Conservation (phyloP, 1,140 invertebrate genomes). For the Leucophenga varia region DNA sequence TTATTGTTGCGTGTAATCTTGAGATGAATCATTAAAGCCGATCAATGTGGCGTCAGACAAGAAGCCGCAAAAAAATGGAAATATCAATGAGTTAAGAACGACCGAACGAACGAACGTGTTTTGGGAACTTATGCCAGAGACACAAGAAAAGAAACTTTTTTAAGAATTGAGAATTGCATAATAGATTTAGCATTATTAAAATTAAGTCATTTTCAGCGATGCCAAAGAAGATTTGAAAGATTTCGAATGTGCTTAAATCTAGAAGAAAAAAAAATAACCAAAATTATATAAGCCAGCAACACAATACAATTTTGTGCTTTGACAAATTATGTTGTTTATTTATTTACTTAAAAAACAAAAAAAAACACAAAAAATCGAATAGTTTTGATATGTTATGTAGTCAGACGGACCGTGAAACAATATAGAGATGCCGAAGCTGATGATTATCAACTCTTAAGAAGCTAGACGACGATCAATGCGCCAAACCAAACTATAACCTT, state of each 20-base stretch:
- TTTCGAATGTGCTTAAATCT: conserved; percentile 28
- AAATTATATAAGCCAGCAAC: background rate
- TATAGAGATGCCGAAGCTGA: background rate
- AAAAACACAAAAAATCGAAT: too few species aligned
- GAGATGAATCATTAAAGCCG: conserved; percentile 42
- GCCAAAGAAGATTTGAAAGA: conserved; percentile 49
- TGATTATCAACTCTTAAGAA: conserved; percentile 35
- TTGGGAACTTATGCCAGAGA: too few species aligned
- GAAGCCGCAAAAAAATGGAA: conserved; percentile 32
- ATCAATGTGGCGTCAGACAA: conserved; percentile 32
- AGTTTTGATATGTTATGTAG: too few species aligned
- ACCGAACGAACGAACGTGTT: background rate
- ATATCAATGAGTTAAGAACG: conserved; percentile 15
- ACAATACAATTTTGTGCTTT: too few species aligned
- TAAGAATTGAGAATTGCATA: too few species aligned
- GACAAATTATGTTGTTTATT: too few species aligned
- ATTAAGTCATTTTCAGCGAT: conserved; percentile 22
- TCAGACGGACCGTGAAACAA: too few species aligned
- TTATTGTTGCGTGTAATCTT: conserved; percentile 27
- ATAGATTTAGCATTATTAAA: background rate
- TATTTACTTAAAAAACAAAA: too few species aligned
- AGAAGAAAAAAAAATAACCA: background rate
- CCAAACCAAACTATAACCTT: conserved; percentile 19
- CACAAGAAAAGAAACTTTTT: too few species aligned
- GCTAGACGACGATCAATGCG: background rate